phyloP scores from a whole-genome alignment of 2,113 vertebrate genomes.

The Hippoglossus stenolepis region DNA sequence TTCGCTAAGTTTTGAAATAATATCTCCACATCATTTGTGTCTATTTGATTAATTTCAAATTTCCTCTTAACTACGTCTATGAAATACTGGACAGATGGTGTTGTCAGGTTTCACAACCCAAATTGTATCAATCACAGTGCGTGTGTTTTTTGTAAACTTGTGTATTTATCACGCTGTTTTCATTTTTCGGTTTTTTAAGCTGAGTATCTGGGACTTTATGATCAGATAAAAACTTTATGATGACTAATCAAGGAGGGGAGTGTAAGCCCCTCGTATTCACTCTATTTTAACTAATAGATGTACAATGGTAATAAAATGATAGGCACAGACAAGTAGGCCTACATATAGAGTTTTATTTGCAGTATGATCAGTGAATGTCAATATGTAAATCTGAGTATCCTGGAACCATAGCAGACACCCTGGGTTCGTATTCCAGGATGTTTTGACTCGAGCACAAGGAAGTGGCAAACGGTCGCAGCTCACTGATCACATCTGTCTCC shows the following conservation, averaged over 20 bases:
- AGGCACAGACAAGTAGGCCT: background rate
- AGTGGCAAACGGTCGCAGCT: background rate
- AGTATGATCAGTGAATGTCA: background rate
- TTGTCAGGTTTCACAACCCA: too few species aligned
- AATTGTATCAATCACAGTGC: too few species aligned
- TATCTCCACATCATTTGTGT: background rate
- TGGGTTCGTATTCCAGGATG: conserved; percentile 28
- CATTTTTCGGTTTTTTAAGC: too few species aligned
- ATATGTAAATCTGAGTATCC: background rate
- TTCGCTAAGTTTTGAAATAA: too few species aligned
- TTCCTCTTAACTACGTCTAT: background rate
- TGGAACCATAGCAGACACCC: background rate
- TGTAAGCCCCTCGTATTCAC: too few species aligned
- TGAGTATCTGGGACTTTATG: too few species aligned
- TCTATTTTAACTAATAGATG: too few species aligned
- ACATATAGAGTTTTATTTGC: background rate
- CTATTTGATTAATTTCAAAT: too few species aligned
- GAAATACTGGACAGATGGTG: background rate
- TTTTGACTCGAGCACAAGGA: conserved; percentile 14
- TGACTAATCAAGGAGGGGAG: too few species aligned
- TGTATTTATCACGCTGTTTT: too few species aligned
- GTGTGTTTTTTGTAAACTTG: too few species aligned
- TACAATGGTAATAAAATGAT: background rate
- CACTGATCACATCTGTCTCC: background rate
- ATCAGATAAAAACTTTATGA: too few species aligned